Conservation (phyloP, 2,797 vertebrate species). For the Taenioides sp. region DNA sequence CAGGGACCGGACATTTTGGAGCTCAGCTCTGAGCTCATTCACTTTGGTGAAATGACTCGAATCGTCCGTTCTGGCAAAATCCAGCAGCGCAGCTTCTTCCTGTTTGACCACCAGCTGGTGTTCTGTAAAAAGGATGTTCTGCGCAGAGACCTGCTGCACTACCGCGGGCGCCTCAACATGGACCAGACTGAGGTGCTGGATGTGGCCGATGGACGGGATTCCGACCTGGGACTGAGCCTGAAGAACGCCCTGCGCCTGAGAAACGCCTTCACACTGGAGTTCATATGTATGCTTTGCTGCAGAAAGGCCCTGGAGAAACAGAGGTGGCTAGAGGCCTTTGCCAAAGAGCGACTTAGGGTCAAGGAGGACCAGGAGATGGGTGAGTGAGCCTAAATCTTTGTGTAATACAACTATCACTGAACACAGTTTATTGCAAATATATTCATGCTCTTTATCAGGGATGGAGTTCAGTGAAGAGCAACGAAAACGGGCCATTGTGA, state of each 20-base stretch:
- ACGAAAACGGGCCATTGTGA: slow-evolving; percentile 92
- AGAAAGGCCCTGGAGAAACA: slow-evolving; percentile 92
- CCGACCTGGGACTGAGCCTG: slow-evolving; percentile 82
- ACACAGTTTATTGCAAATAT: slow-evolving; percentile 38
- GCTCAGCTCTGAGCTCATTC: slow-evolving; percentile 93
- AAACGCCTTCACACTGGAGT: slow-evolving; percentile 80
- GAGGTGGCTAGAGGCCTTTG: slow-evolving; percentile 88
- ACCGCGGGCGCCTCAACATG: slow-evolving; percentile 88
- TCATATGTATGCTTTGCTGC: slow-evolving; percentile 84
- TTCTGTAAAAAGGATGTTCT: slow-evolving; percentile 96
- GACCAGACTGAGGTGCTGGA: slow-evolving; percentile 84
- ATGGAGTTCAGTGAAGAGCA: slow-evolving; percentile 95
- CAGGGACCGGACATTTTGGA: slow-evolving; percentile 80
- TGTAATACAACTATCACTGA: slow-evolving; percentile 25
- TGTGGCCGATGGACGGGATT: slow-evolving; percentile 85
- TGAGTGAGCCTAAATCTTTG: slow-evolving; percentile 59
- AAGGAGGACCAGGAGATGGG: slow-evolving; percentile 94
- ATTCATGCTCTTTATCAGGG: slow-evolving; percentile 73
- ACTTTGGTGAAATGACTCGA: slow-evolving; percentile 91
- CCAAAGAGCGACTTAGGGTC: slow-evolving; percentile 86
- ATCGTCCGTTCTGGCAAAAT: slow-evolving; percentile 87
- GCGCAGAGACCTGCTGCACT: slow-evolving; percentile 93
- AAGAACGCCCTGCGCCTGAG: slow-evolving; percentile 88
- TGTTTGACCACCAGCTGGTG: slow-evolving; percentile 97
- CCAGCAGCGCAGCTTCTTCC: slow-evolving; percentile 95